Evolutionary conservation across 2,797 vertebrate genomes (phyloP).

Genomic region (Thunnus albacares): DNA sequence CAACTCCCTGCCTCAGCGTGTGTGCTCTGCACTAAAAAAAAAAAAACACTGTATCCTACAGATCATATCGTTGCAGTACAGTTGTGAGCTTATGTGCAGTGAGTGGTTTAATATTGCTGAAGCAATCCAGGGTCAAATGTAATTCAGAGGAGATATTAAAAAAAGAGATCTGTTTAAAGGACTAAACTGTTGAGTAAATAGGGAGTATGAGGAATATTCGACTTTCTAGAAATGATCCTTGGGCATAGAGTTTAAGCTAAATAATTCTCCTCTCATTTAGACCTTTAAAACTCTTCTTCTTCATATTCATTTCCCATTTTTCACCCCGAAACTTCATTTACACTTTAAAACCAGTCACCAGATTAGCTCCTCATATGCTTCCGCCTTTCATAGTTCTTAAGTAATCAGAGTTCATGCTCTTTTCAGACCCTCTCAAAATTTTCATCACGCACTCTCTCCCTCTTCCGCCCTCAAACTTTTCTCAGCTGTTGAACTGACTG

Average conservation of each 20-base stretch:
- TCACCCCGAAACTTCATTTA: background rate
- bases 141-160: constrained; percentile 4
- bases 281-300: background rate
- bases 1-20: constrained; percentile 41
- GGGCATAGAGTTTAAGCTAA: background rate
- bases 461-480: background rate
- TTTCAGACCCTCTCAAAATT: background rate
- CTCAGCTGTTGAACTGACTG: constrained; percentile 3
- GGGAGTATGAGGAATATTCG: constrained; percentile 7
- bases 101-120: constrained; percentile 43
- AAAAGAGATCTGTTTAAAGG: constrained; percentile 19
- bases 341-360: background rate
- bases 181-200: constrained; percentile 26
- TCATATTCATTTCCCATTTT: background rate
- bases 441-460: background rate
- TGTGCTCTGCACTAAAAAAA: constrained; percentile 51
- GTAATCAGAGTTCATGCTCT: background rate
- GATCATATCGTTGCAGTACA: constrained; percentile 47
- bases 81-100: constrained; percentile 35
- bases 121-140: constrained; percentile 31
- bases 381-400: background rate
- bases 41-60: constrained; percentile 51
- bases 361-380: background rate
- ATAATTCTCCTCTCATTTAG: background rate
- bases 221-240: background rate